Conservation (phyloP, 1,140 invertebrate species). For the Tribolium madens region DNA sequence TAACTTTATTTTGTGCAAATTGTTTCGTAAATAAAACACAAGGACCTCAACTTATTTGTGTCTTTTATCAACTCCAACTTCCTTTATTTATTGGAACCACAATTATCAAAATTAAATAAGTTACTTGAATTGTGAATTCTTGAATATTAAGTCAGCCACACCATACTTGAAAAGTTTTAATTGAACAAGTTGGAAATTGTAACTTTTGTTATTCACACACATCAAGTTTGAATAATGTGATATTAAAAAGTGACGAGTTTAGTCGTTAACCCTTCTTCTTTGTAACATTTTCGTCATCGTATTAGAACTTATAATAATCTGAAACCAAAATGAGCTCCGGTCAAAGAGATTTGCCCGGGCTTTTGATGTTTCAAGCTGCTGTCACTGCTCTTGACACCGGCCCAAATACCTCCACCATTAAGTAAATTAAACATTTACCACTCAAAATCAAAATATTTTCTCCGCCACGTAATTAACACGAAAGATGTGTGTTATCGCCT, state of each 20-base stretch:
- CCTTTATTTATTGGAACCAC: too few species aligned
- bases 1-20: too few species aligned
- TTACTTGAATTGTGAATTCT: too few species aligned
- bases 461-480: too few species aligned
- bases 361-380: slow-evolving; percentile 20
- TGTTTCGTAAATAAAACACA: too few species aligned
- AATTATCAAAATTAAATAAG: too few species aligned
- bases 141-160: too few species aligned
- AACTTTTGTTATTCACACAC: not conserved
- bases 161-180: not conserved
- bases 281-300: not conserved
- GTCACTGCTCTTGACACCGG: slow-evolving; percentile 1
- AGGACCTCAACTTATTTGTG: too few species aligned
- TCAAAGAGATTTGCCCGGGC: slow-evolving; percentile 13
- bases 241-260: not conserved
- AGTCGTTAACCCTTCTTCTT: slow-evolving; percentile 16
- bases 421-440: slow-evolving; percentile 12
- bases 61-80: too few species aligned
- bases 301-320: slow-evolving; percentile 2
- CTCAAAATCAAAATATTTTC: not conserved
- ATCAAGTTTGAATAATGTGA: not conserved
- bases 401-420: slow-evolving; percentile 12
- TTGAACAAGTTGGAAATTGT: not conserved
- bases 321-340: slow-evolving; percentile 7
- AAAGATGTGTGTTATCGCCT: slow-evolving; percentile 4